Evolutionary conservation across 2,113 vertebrate species (phyloP), one percentile per base, ranked within the genome.

Genomic region (Mesoclemmys tuberculata): DNA sequence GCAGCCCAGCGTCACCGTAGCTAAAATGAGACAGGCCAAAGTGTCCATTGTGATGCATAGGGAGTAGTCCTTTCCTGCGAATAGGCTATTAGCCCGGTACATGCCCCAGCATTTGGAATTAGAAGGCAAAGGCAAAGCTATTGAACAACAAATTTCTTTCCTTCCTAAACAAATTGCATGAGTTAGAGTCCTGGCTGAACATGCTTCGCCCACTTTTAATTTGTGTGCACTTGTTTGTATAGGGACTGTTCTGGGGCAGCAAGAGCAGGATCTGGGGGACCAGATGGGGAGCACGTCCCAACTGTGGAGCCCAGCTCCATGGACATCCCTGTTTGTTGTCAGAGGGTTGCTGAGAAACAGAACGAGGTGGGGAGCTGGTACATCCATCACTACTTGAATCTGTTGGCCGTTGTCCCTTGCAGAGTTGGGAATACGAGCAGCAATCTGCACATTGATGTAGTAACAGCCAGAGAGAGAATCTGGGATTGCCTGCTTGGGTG

Each of bases 1-100:
- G 85, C 56, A 85, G 77, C 51, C 0, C 7, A 0, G 1, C 44
- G 21, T 71, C 2, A 11, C 24, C 35, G 24, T 0, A 0, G 7
- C 79, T 2, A 10, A 8, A 0, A 0, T 35, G 24, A 18, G 38
- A 27, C 35, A 6, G 51, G 26, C 8, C 48, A 6, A 56, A 1
- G 26, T 38, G 11, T 2, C 14, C 58, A 58, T 79, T 1, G 0
- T 35, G 52, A 13, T n/a, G 0, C 0, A 8, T 75, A 41, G 48
- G 46, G n/a, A 90, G 77, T 80, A 87, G 48, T 11, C 3, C 51
- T 2, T 10, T 64, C 41, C 18, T 56, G 52, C 0, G 0, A 35
- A 31, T 13, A 35, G 29, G 51, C 35, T 35, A 14, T 68, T 48
- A 48, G 75, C 75, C 27, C 48, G 52, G 46, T 10, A 16, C 48